A percentile compares a stretch with the other conserved stretches of the same genome.
Conservation (phyloP, 53 echinoderm and acorn worm genomes). For the Holothuria leucospilota region DNA sequence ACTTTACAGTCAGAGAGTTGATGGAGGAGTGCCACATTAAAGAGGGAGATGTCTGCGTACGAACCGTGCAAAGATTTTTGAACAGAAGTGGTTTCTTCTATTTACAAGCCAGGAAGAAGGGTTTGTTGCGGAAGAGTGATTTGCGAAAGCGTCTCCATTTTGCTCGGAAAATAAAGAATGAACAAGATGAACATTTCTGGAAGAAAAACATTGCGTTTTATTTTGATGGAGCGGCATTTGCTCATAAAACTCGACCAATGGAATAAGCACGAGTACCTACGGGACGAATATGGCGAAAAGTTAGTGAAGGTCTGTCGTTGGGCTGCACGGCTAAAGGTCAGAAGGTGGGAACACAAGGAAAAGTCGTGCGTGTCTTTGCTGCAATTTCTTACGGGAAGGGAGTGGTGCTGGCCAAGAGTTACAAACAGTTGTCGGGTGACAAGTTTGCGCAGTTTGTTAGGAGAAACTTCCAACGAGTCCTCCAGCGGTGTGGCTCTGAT, state of each 20-base stretch:
- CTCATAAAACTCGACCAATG: slow-evolving; percentile 20
- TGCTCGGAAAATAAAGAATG: slow-evolving; percentile 2
- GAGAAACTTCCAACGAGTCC: slow-evolving; percentile 1
- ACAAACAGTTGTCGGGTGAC: slow-evolving; percentile 4
- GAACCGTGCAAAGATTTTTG: slow-evolving; percentile 7
- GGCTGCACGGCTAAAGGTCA: slow-evolving; percentile 16
- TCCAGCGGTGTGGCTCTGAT: not conserved
- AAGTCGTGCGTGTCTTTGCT: not conserved
- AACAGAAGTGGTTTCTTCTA: not conserved
- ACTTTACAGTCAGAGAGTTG: slow-evolving; percentile 6
- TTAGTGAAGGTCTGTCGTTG: not conserved
- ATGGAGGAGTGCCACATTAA: not conserved
- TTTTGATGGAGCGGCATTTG: slow-evolving; percentile 27
- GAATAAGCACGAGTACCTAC: not conserved
- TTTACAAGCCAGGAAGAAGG: slow-evolving; percentile 27
- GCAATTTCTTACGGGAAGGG: slow-evolving; percentile 12
- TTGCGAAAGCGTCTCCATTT: slow-evolving; percentile 12
- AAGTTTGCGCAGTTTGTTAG: slow-evolving; percentile 21
- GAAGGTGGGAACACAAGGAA: slow-evolving; percentile 18
- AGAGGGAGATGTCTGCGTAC: not conserved
- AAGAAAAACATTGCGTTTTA: slow-evolving; percentile 11
- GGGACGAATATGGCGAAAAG: slow-evolving; percentile 23
- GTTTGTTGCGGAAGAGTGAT: not conserved
- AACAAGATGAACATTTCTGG: slow-evolving; percentile 21
- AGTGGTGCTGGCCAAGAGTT: slow-evolving; percentile 12